These are phyloP conservation scores for Corydoras sp. DNA, from an alignment of 2,113 vertebrate species.

Conservation along the genomic window DNA sequence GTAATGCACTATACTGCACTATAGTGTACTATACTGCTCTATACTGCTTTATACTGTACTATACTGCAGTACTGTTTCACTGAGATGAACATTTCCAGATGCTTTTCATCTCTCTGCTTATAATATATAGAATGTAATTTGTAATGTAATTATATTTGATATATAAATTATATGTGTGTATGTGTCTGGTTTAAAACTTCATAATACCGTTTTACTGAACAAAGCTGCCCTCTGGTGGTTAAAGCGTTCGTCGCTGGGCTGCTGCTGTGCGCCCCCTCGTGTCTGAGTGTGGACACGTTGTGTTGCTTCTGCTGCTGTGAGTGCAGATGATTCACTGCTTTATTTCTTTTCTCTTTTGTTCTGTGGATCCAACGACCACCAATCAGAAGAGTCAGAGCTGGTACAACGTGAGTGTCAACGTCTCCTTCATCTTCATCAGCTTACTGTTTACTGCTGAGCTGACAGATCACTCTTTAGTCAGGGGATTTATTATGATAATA, in stretches of 20 bases:
- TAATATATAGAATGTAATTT: background rate
- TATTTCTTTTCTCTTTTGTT: constrained; percentile 4
- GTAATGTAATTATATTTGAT: background rate
- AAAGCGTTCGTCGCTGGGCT: too few relatives aligned
- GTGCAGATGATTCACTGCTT: background rate
- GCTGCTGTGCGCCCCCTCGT: too few relatives aligned
- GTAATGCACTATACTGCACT: too few relatives aligned
- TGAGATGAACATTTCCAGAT: too few relatives aligned
- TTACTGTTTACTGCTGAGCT: background rate
- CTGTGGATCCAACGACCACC: background rate
- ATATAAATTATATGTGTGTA: background rate
- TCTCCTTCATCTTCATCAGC: background rate
- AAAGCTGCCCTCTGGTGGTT: constrained; percentile 19
- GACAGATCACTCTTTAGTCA: too few relatives aligned
- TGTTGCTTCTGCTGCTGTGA: too few relatives aligned
- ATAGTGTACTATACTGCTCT: too few relatives aligned
- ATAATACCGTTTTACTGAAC: background rate
- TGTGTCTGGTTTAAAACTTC: background rate
- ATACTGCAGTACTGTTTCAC: too few relatives aligned
- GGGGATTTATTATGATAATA: too few relatives aligned
- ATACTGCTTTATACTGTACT: too few relatives aligned
- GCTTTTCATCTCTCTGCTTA: too few relatives aligned
- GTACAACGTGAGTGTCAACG: constrained; percentile 40
- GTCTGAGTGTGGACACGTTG: too few relatives aligned
- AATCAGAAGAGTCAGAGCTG: constrained; percentile 46